These are phyloP conservation scores for Rhynchophorus ferrugineus DNA, from an alignment of 1,140 invertebrate genomes.

Conservation along the genomic window DNA sequence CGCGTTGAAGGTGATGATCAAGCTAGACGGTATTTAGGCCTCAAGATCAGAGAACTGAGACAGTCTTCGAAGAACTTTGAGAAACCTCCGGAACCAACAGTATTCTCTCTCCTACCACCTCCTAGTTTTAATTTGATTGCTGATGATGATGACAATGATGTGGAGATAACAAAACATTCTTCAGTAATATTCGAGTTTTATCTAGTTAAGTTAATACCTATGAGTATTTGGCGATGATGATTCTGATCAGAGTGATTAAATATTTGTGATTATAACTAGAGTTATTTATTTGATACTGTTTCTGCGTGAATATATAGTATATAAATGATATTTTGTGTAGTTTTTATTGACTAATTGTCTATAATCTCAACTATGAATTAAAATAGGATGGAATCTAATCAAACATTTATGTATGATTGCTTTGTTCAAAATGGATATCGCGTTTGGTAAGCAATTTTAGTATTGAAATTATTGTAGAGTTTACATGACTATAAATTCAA, in stretches of 20 bases:
- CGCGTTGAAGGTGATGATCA: conserved; percentile 2
- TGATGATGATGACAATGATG: not conserved
- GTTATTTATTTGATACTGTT: too few species aligned
- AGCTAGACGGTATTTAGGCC: conserved; percentile 13
- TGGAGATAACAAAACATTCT: conserved; percentile 11
- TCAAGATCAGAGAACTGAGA: conserved; percentile 24
- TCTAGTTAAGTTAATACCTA: conserved; percentile 13
- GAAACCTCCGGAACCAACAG: not conserved
- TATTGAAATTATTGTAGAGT: too few species aligned
- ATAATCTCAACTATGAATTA: too few species aligned
- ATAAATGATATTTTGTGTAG: too few species aligned
- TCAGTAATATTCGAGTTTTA: conserved; percentile 18
- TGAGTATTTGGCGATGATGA: conserved; percentile 17
- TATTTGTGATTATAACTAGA: too few species aligned
- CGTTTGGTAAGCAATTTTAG: too few species aligned
- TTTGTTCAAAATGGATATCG: too few species aligned
- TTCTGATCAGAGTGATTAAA: conserved; percentile 7
- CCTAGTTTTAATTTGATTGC: not conserved
- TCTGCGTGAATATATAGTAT: too few species aligned
- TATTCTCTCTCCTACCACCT: conserved; percentile 3
- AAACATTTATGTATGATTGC: too few species aligned
- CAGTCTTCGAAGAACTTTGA: conserved; percentile 17
- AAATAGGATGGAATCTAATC: too few species aligned
- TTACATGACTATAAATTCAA: too few species aligned
- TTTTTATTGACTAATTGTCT: too few species aligned